Evolutionary conservation across 2,888 invertebrate species (phyloP), one percentile per base, ranked within the genome.

Genomic region (Harpagoxenus sublaevis): DNA sequence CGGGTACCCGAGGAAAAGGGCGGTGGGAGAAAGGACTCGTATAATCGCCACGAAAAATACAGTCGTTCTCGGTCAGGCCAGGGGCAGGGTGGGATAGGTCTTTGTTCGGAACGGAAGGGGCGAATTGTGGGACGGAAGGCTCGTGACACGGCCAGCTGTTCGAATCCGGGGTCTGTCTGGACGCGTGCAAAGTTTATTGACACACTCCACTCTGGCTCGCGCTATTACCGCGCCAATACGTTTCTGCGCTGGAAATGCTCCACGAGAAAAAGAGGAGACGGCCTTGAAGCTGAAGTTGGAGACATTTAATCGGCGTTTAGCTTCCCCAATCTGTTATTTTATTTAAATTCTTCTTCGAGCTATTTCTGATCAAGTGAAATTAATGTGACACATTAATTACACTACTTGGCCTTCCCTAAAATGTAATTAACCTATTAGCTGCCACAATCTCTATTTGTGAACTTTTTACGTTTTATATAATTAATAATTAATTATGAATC

Each of bases 91-190:
- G 63, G 78, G 68, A 85, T 86, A 86, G 78, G 88, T 88, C 89
- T 91, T 92, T 92, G 91, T 91, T 87, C 70, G 85, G 35, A 68
- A 86, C 70, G 85, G 35, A 68, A 86, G 90, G 89, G 87, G 88
- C 85, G 78, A 90, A 89, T 68, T 84, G 35, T 74, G 48, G 84
- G 88, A 65, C 83, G 84, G 84, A 86, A 88, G 88, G 89, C 86
- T 88, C 87, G 87, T 87, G 91, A 91, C 91, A 88, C 86, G 83
- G 87, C 90, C 92, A 92, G 92, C 92, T 92, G 92, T 90, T 89
- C 88, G 86, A 87, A 87, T 42, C 35, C 85, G 45, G 81, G 84
- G 87, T 83, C 87, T 73, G 85, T 84, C 87, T 78, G 75, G 87
- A 86, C 89, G 87, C 87, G 88, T 87, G 89, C 84, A 89, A 86